These are phyloP conservation scores for Syngnathus scovelli DNA, from an alignment of 2,113 vertebrate species.

Conservation along the genomic window DNA sequence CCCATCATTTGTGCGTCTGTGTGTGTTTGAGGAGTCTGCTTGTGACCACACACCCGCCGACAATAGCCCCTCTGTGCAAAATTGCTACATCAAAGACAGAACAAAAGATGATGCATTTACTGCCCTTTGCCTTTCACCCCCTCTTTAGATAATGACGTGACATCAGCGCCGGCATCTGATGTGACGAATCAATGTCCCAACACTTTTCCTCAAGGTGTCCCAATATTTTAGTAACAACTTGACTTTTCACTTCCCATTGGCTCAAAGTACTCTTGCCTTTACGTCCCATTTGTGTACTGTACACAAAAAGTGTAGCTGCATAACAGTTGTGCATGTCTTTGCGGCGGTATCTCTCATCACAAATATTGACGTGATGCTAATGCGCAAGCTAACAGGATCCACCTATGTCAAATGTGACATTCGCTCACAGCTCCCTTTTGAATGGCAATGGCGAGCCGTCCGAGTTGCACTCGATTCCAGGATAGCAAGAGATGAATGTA, in stretches of 20 bases:
- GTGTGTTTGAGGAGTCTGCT: not conserved
- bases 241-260: not conserved
- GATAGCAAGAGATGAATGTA: not conserved
- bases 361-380: not conserved
- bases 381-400: not conserved
- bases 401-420: not conserved
- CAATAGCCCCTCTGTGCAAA: not conserved
- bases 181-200: not conserved
- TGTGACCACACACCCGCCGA: not conserved
- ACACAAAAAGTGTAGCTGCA: not conserved
- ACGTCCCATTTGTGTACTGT: not conserved
- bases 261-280: not conserved
- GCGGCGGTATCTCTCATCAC: not conserved
- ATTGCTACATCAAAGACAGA: not conserved
- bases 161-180: not conserved
- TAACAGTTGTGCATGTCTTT: not conserved
- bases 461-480: not conserved
- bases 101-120: not conserved
- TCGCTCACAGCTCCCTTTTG: not conserved
- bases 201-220: not conserved
- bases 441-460: not conserved
- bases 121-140: not conserved
- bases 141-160: slow-evolving; percentile 1
- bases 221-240: not conserved
- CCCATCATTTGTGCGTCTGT: not conserved